Evolutionary conservation across 2,797 vertebrate genomes (phyloP), one percentile per base, ranked within the genome.

Genomic region (Protonibea diacanthus): DNA sequence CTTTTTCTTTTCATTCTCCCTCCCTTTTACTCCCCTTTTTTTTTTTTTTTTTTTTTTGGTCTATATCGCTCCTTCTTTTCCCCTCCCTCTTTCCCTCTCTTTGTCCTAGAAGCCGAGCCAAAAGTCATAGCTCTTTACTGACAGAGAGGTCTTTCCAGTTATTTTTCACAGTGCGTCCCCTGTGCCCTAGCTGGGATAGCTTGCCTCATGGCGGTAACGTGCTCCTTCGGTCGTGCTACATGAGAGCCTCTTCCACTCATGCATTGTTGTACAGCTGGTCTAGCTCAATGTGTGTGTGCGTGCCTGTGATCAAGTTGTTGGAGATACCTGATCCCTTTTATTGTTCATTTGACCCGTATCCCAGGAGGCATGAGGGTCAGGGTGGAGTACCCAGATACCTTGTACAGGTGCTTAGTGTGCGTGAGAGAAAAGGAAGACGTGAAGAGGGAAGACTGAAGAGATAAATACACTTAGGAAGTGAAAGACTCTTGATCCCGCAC

Each of bases 41-140:
- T 29, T 29, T 7, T 33, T 48, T 53, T 59, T 73, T 73, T 55
- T 75, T 78, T 56, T 77, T 65, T 53, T 62, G 9, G 25, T 74
- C 75, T 84, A 1, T 76, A 66, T 81, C 52, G 5, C 67, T 83
- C 77, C 69, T 27, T 85, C 56, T 74, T 40, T 61, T 65, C 71
- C 62, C 65, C 51, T 71, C 57, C 49, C 58, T 66, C 60, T 3
- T 23, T 58, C 40, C 25, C 53, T 52, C 49, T 56, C 74, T 83
- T 81, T 90, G 89, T 82, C 80, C 84, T 77, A 81, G 81, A 89
- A 87, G 82, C 83, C 1, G 71, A 89, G 92, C 93, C 94, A 95
- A 86, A 86, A 94, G 89, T 89, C 87, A 80, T 92, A 94, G 92
- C 88, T 95, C 93, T 94, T 93, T 33, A 80, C 90, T 93, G 92